Percentiles rank a stretch among this genome's conserved stretches.
These are phyloP conservation scores for Orthosia gracilis DNA, from an alignment of 2,888 invertebrate genomes.

Conservation along the genomic window DNA sequence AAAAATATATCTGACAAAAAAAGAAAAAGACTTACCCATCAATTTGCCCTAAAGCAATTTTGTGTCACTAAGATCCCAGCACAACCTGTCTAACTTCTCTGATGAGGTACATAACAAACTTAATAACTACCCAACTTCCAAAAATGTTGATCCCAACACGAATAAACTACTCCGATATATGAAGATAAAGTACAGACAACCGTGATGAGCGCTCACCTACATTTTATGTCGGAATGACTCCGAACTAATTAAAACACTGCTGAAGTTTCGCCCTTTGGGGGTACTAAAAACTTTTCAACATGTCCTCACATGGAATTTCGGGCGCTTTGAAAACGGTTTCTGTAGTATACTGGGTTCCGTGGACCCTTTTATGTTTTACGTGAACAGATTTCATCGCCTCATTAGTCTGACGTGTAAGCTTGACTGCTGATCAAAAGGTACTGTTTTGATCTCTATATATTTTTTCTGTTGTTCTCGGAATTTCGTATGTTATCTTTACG, in stretches of 20 bases:
- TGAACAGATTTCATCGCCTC: constrained; percentile 49
- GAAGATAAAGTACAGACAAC: constrained; percentile 58
- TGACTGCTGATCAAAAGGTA: constrained; percentile 36
- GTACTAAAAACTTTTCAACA: constrained; percentile 78
- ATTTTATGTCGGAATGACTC: constrained; percentile 74
- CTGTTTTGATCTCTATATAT: constrained; percentile 2
- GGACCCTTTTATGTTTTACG: constrained; percentile 63
- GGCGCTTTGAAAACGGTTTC: constrained; percentile 52
- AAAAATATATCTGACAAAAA: too few species aligned
- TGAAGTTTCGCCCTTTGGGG: constrained; percentile 76
- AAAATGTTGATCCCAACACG: constrained; percentile 40
- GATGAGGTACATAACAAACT: constrained; percentile 17
- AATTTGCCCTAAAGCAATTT: background rate
- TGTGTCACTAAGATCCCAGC: too few species aligned
- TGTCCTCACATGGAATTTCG: constrained; percentile 60
- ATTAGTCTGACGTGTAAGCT: constrained; percentile 31
- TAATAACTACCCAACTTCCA: constrained; percentile 3
- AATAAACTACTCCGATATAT: constrained; percentile 50
- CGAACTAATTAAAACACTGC: constrained; percentile 81
- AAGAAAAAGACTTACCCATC: too few species aligned
- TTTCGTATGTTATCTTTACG: background rate
- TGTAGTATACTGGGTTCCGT: constrained; percentile 31
- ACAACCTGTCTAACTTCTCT: background rate
- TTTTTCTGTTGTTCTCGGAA: background rate
- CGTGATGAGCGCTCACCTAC: constrained; percentile 67